Evolutionary conservation across 2,113 vertebrate species (phyloP).

Genomic region (Sebastes fasciatus): DNA sequence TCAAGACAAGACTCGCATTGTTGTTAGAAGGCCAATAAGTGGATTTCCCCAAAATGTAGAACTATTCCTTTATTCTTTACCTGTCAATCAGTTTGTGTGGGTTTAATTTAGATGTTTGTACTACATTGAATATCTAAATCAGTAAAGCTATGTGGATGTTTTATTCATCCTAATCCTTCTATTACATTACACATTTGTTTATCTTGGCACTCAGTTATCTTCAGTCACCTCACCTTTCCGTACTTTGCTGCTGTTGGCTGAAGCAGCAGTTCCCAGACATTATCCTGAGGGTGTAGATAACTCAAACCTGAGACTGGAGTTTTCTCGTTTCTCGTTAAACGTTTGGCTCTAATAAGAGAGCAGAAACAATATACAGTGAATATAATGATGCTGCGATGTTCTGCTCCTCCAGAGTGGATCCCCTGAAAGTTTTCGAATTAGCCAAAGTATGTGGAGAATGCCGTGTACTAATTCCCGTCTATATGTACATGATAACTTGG

Average conservation of each 20-base stretch:
- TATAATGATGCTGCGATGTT: background rate
- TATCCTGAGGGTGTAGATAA: constrained; percentile 9
- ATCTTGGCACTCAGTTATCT: constrained; percentile 25
- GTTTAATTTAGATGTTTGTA: background rate
- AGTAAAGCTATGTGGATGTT: background rate
- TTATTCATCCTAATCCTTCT: constrained; percentile 4
- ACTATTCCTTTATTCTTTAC: background rate
- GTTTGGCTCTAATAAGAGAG: constrained; percentile 11
- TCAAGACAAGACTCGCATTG: background rate
- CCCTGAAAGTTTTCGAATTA: background rate
- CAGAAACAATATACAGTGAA: background rate
- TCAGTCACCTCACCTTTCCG: constrained; percentile 19
- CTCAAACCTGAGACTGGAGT: constrained; percentile 6
- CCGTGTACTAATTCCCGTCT: background rate
- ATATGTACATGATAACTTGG: background rate
- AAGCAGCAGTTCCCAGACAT: constrained; percentile 22
- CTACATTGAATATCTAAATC: background rate
- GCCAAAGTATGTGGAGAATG: background rate
- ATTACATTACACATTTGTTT: constrained; percentile 18
- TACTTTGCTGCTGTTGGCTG: background rate
- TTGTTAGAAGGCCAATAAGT: background rate
- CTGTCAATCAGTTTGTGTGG: background rate
- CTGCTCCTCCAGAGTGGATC: background rate
- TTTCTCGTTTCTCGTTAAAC: constrained; percentile 9
- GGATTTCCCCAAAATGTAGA: background rate